These are phyloP conservation scores for Actenoides lindsayi DNA, from an alignment of 2,113 vertebrate species.

Conservation along the genomic window DNA sequence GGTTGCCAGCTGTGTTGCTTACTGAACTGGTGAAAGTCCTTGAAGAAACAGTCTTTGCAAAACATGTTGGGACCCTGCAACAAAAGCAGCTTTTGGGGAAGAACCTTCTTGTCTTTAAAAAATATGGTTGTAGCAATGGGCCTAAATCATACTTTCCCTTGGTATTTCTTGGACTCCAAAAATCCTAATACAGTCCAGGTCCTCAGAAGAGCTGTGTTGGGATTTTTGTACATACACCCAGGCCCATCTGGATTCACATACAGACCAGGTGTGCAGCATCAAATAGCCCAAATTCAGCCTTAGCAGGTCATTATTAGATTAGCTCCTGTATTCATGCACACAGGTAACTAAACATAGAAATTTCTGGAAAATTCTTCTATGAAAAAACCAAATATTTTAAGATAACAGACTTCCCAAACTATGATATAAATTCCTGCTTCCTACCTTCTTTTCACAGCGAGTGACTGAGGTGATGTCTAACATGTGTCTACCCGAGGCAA, in stretches of 20 bases:
- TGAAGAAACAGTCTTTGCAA: background rate
- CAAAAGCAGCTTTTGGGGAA: background rate
- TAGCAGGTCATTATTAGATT: accelerated
- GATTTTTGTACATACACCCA: background rate
- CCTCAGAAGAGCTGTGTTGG: background rate
- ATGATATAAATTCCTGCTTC: background rate
- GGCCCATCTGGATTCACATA: background rate
- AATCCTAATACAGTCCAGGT: background rate
- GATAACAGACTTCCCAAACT: background rate
- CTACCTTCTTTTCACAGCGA: background rate
- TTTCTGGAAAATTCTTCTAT: background rate
- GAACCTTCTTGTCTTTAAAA: background rate
- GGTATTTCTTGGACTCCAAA: background rate
- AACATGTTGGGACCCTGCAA: accelerated
- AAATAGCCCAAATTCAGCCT: background rate
- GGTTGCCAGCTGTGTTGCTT: background rate
- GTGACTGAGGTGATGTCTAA: background rate
- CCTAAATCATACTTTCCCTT: background rate
- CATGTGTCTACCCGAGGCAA: background rate
- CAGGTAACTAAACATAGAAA: background rate
- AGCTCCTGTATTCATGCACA: background rate
- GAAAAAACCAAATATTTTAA: background rate
- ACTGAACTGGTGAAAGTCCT: background rate
- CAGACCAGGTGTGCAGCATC: background rate
- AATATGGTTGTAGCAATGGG: accelerated